Evolutionary conservation across 92 coral and sea anemone genomes (phyloP), one percentile per base, ranked within the genome.

Genomic region (Zoanthus gigantus): DNA sequence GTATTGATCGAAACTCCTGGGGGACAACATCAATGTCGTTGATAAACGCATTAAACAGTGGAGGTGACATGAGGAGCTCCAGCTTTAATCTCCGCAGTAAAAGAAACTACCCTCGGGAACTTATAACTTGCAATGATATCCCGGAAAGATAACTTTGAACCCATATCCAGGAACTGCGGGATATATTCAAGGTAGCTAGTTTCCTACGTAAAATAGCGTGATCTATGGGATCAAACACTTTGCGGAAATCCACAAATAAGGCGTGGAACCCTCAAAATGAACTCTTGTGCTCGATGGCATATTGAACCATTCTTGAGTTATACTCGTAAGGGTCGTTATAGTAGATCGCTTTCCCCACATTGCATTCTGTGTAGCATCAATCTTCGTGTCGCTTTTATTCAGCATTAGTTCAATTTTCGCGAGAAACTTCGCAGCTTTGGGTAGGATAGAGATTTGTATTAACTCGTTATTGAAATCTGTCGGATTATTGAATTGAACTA

Each of bases 381-480:
- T 86, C 7, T 46, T 72, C 12, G 86, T 85, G 67, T 90, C 87
- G 3, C 13, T 31, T 53, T 85, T 6, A 53, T 90, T 86, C 1
- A 85, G 81, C 18, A 47, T 86, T 16, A 92, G 84, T 61, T 88
- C 92, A 42, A 88, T 79, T 68, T 71, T 88, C 54, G 84, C 88
- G 44, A 92, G 46, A 16, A 92, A 87, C 77, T 92, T 88, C 2
- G 92, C 84, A 29, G 89, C 77, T 56, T 88, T 90, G n/a, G 90
- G 92, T 10, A 0, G 68, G 68, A 60, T 18, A 60, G 68, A 60
- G 67, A 60, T 60, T 17, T 60, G 68, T 60, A 5, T 60, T 15
- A 60, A 60, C 17, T 60, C 68, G 68, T 60, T 87, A 32, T 86
- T 89, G 6, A 92, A 63, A 45, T 92, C 90, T 86, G 32, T 76